phyloP scores from a whole-genome alignment of 2,888 invertebrate species.

The Drosophila austrosaltans region DNA sequence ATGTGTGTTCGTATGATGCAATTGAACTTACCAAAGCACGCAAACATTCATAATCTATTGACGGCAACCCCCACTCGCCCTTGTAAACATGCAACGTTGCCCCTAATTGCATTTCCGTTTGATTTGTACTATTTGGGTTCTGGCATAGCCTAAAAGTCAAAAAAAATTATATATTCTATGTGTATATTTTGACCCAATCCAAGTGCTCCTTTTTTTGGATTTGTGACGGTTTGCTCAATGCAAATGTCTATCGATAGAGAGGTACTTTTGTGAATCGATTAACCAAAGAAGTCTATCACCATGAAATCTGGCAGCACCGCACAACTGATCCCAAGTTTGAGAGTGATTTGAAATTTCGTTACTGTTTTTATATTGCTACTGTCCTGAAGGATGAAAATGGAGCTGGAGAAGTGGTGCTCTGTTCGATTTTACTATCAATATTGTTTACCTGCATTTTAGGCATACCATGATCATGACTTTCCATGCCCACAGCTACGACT shows the following conservation, averaged over 20 bases:
- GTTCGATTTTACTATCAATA: too few relatives aligned
- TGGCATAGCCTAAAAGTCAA: conserved; percentile 31
- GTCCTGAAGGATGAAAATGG: too few relatives aligned
- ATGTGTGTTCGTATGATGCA: conserved; percentile 68
- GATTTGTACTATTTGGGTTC: conserved; percentile 25
- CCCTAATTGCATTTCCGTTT: conserved; percentile 76
- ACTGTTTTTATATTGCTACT: too few relatives aligned
- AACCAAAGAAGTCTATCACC: too few relatives aligned
- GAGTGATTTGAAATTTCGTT: too few relatives aligned
- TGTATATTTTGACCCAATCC: conserved; percentile 25
- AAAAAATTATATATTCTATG: conserved; percentile 48
- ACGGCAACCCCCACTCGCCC: conserved; percentile 94
- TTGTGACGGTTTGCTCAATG: neutral
- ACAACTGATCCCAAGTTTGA: neutral
- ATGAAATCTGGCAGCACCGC: neutral
- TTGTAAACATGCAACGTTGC: conserved; percentile 90
- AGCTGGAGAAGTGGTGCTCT: too few relatives aligned
- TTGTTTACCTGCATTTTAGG: too few relatives aligned
- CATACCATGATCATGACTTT: too few relatives aligned
- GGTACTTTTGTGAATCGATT: too few relatives aligned
- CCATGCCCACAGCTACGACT: too few relatives aligned
- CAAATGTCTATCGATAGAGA: neutral
- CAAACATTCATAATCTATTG: conserved; percentile 92
- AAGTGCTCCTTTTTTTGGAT: neutral
- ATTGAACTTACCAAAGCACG: conserved; percentile 89